These are phyloP conservation scores for Penaeus japonicus DNA, from an alignment of 1,140 invertebrate species.

Conservation along the genomic window DNA sequence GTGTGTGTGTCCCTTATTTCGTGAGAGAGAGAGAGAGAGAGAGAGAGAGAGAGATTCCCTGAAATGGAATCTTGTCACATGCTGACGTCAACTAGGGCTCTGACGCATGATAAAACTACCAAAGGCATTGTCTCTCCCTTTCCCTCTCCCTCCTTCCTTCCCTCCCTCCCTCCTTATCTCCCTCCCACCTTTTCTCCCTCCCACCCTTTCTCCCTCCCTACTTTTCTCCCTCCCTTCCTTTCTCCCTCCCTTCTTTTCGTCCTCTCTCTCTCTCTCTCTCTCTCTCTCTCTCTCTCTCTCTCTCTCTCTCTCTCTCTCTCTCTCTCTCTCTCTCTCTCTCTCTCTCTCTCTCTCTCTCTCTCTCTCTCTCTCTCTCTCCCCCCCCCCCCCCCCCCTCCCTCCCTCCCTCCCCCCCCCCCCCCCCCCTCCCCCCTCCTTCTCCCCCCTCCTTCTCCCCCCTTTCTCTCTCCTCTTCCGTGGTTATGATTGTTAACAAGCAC, in stretches of 20 bases:
- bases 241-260: background rate
- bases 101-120: background rate
- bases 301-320: background rate
- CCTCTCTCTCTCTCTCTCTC: background rate
- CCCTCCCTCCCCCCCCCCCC: background rate
- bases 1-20: background rate
- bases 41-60: background rate
- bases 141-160: background rate
- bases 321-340: background rate
- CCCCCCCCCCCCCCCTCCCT: background rate
- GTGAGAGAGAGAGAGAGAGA: background rate
- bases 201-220: background rate
- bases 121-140: background rate
- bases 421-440: background rate
- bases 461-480: background rate
- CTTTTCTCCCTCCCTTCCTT: background rate
- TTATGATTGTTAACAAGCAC: background rate
- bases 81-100: background rate
- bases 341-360: background rate
- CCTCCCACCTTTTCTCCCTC: background rate
- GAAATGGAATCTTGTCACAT: background rate
- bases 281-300: background rate
- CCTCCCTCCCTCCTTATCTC: background rate
- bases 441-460: background rate
- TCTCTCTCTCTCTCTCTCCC: background rate